Evolutionary conservation across 2,888 invertebrate species (phyloP), one percentile per base, ranked within the genome.

Genomic region (Oxyteleia sp.): DNA sequence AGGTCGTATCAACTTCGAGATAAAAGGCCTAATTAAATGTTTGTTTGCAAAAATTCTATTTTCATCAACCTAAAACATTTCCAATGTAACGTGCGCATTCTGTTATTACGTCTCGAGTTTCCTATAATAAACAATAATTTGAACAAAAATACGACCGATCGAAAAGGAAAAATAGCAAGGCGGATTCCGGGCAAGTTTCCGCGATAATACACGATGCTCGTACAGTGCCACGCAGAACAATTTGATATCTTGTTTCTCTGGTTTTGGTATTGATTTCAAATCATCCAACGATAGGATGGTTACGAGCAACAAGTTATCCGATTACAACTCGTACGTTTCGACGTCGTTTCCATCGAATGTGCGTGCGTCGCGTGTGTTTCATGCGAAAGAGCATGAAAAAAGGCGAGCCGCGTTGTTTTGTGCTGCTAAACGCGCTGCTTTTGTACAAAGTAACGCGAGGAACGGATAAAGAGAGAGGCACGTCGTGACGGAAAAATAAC

Each of bases 221-320:
- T 66, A n/a, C 20, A 32, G 2, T 4, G 15, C 55, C n/a, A n/a
- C n/a, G n/a, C n/a, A n/a, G 43, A 61, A 45, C 66, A 61, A 75
- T 71, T 63, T 51, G 69, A 71, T 75, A 84, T 78, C 82, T 75
- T 29, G 81, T 84, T 79, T 79, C 59, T 63, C 64, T 59, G 64
- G 53, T 51, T 72, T 51, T 75, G 61, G 75, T 78, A 76, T 80
- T 59, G 84, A 80, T 82, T 82, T 82, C 76, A 72, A 82, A 82
- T 75, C 78, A 61, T 72, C 61, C 72, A 68, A 57, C 68, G 69
- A 76, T 76, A 69, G 57, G 71, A 76, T 71, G 26, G 81, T 79
- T 85, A 78, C 81, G 78, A 85, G 86, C 87, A 86, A 85, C 85
- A 86, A 87, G 86, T 84, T 86, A 85, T 86, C 85, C 85, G 83